Evolutionary conservation across 1,140 invertebrate genomes (phyloP), one percentile per base, ranked within the genome.

Genomic region (Neodiprion fabricii): DNA sequence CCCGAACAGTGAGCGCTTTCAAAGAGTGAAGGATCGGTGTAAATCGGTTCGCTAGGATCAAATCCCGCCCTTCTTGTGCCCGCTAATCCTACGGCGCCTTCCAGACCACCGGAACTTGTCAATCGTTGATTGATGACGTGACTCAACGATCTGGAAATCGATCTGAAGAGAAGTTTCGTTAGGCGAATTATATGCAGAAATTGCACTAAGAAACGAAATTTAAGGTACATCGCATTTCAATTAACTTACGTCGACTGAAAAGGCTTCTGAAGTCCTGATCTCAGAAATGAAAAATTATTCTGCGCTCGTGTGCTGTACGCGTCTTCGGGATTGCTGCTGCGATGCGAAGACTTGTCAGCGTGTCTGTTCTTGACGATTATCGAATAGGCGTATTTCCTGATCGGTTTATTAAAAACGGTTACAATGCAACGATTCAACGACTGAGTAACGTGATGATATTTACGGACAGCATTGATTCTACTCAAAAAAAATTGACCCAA

Each of bases 21-120:
- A 81, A 97, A 97, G 10, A 97, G 88, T 1, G 96, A 96, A 0
- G 96, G 96, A 87, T 97, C 96, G 0, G 96, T 97, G 85, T 97
- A 97, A 77, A 97, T 97, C 2, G 96, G 96, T 85, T 97, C 96
- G 81, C 95, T 97, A 10, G 95, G 95, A 85, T 97, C 96, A 79
- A 86, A 85, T 72, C 82, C 86, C 23, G 75, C 81, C 77, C 85
- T 80, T 71, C 84, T 81, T 72, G 77, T 81, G 40, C 75, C 81
- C 8, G 83, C 76, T 23, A 83, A 76, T 71, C 86, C 86, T 11
- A 85, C 82, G 1, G 85, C 79, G n/a, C 82, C 83, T 61, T 85
- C 84, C 53, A 87, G 70, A 28, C 77, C 9, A 80, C 82, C n/a
- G 83, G 78, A 1, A 84, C 82, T 0, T 78, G 72, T 69, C 49